A percentile compares a stretch with the other conserved stretches of the same genome.
Evolutionary conservation across 2,797 vertebrate genomes (phyloP).

Genomic region (Myripristis murdjan): DNA sequence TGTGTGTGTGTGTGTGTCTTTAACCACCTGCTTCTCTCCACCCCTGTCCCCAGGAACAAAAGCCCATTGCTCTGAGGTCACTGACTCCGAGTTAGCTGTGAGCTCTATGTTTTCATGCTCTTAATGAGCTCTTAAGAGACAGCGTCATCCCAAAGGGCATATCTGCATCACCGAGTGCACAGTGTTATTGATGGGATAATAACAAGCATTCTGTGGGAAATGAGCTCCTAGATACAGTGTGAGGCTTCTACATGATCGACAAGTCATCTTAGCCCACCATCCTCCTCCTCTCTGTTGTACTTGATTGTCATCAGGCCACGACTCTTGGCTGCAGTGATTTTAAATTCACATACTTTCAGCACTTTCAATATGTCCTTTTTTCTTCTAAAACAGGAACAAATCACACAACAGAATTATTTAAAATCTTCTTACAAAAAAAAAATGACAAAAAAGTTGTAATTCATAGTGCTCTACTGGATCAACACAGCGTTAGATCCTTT

Average conservation of each 20-base stretch:
- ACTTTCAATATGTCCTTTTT: too few species aligned
- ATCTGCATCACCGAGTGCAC: slow-evolving; percentile 50
- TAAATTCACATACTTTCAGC: too few species aligned
- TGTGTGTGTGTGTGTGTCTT: slow-evolving; percentile 17
- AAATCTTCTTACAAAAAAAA: too few species aligned
- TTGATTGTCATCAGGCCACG: slow-evolving; percentile 1
- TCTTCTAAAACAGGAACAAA: too few species aligned
- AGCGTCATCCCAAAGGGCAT: slow-evolving; percentile 56
- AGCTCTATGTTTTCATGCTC: slow-evolving; percentile 61
- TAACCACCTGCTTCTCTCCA: slow-evolving; percentile 67
- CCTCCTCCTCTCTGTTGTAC: background rate
- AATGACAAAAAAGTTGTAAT: too few species aligned
- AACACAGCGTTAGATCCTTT: too few species aligned
- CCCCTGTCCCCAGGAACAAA: slow-evolving; percentile 56
- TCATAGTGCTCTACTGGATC: too few species aligned
- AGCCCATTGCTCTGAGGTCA: slow-evolving; percentile 51
- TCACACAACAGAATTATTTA: too few species aligned
- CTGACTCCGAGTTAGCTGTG: slow-evolving; percentile 42
- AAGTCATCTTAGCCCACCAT: slow-evolving; percentile 2
- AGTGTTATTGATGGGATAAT: slow-evolving; percentile 35
- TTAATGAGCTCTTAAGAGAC: slow-evolving; percentile 71
- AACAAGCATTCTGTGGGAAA: slow-evolving; percentile 44
- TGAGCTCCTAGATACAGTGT: slow-evolving; percentile 14
- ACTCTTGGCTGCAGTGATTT: slow-evolving; percentile 8
- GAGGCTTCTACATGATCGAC: slow-evolving; percentile 4